Evolutionary conservation across 2,888 invertebrate species (phyloP), one percentile per base, ranked within the genome.

Genomic region (Andrena flavipes): DNA sequence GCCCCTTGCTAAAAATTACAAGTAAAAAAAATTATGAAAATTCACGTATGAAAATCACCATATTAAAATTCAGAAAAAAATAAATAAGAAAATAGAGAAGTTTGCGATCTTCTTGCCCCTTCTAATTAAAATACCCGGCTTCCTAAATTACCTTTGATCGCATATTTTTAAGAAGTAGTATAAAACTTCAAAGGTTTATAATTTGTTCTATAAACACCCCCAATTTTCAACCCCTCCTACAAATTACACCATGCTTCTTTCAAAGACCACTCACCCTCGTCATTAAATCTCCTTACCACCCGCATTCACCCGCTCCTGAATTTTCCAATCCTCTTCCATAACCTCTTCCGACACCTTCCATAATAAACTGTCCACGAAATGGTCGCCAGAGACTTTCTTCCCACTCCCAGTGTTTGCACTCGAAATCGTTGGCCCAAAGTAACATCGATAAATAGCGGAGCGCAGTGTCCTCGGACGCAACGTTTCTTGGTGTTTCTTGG

Each of bases 401-500:
- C 7, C 5, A 5, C 23, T 7, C 35, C 35, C 20, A 20, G 35
- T 16, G 48, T 65, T 49, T 49, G 42, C 29, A 8, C 26, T 2
- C 2, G 23, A 26, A 42, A 69, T 26, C 49, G 5, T 63, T 35
- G 33, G n/a, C 26, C 7, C 7, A 20, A 29, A 16, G 20, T 30
- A 42, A 49, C 33, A 62, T 49, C 60, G 49, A 23, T 20, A 62
- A 71, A 49, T 30, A 62, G 8, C 30, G n/a, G 35, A 26, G 54
- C 5, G n/a, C 49, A 13, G 35, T 63, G 33, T 48, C 10, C 76
- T 56, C 29, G 5, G 33, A n/a, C 13, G 65, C 42, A 42, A 76
- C 49, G 20, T 67, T 30, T 48, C 62, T 42, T 65, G 23, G 26
- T 69, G 73, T 60, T 70, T 60, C 59, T 49, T 16, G 29, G 29